Percentiles rank a stretch among this genome's conserved stretches.
Evolutionary conservation across 92 coral and sea anemone genomes (phyloP).

Genomic region (Hydrozoanthus gracilis): DNA sequence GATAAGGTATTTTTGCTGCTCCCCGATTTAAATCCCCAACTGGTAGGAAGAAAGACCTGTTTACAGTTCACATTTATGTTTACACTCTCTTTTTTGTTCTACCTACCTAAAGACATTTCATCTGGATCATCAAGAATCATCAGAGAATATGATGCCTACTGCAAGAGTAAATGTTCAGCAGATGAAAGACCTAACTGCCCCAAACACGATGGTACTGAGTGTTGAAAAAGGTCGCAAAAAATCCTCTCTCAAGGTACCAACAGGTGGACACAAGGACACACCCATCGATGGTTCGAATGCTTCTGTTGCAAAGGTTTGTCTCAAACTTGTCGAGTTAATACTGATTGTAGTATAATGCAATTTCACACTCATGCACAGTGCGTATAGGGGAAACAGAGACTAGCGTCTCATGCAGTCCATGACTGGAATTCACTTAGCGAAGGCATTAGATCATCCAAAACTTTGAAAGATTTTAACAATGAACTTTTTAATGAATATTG

Average conservation of each 20-base stretch:
- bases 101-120: conserved; percentile 13
- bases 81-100: too few relatives aligned
- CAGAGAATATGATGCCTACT: background rate
- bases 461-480: too few relatives aligned
- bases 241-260: conserved; percentile 4
- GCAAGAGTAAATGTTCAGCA: background rate
- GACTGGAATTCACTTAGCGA: too few relatives aligned
- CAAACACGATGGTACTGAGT: background rate
- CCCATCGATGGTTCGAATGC: background rate
- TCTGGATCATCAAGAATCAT: conserved; percentile 11
- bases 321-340: background rate
- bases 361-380: background rate
- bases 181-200: background rate
- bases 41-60: too few relatives aligned
- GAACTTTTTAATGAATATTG: too few relatives aligned
- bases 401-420: too few relatives aligned
- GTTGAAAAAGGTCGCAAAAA: conserved; percentile 8
- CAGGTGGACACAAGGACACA: background rate
- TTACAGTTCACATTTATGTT: background rate
- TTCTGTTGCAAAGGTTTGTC: background rate
- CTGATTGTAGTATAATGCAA: background rate
- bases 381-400: too few relatives aligned
- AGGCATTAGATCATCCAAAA: too few relatives aligned
- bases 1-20: too few relatives aligned
- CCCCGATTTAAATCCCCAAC: too few relatives aligned